These are phyloP conservation scores for Lagria hirta DNA, from an alignment of 2,888 invertebrate genomes.

Conservation along the genomic window DNA sequence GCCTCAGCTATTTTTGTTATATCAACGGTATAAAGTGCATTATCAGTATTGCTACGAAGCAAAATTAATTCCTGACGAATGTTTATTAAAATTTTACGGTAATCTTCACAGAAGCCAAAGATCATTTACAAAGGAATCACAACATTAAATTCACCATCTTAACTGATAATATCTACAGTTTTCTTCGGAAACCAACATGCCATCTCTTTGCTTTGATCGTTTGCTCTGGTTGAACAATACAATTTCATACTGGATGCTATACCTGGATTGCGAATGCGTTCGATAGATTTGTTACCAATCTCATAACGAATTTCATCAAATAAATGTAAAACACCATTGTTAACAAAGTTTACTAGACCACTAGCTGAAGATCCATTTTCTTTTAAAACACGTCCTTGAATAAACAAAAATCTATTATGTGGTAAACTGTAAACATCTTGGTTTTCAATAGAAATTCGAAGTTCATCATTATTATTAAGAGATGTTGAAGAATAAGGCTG, in stretches of 20 bases:
- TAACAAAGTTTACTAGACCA: slow-evolving; percentile 8
- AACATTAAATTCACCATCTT: neutral
- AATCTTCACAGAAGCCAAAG: slow-evolving; percentile 4
- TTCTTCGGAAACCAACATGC: neutral
- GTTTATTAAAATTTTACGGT: neutral
- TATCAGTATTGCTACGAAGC: slow-evolving; percentile 1
- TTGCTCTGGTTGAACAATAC: slow-evolving; percentile 2
- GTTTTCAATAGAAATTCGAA: too few relatives aligned
- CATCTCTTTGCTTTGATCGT: slow-evolving; percentile 5
- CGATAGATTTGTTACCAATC: neutral
- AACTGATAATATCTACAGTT: slow-evolving; percentile 2
- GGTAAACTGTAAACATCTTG: too few relatives aligned
- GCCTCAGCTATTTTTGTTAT: too few relatives aligned
- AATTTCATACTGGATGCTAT: slow-evolving; percentile 4
- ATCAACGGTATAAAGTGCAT: too few relatives aligned
- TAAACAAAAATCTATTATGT: too few relatives aligned
- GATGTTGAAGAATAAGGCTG: neutral
- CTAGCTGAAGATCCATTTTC: neutral
- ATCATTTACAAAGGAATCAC: neutral
- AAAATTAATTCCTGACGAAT: slow-evolving; percentile 1
- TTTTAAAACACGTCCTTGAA: too few relatives aligned
- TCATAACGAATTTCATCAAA: slow-evolving; percentile 7
- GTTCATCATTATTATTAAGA: too few relatives aligned
- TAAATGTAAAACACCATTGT: slow-evolving; percentile 4
- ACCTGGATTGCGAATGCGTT: slow-evolving; percentile 4